These are phyloP conservation scores for Apamea crenata DNA, from an alignment of 2,888 invertebrate species.

Conservation along the genomic window DNA sequence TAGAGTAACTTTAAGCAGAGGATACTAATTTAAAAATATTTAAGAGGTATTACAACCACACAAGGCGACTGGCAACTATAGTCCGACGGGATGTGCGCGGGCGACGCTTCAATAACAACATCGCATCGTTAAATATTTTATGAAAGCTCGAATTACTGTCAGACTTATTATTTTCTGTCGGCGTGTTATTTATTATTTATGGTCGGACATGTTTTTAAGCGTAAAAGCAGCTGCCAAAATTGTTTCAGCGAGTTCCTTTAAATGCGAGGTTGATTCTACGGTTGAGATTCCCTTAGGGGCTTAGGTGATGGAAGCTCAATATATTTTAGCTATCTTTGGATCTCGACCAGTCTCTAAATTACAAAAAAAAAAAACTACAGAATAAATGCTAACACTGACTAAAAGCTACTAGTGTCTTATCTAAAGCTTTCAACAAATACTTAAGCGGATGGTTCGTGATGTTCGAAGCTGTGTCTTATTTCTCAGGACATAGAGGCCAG, in stretches of 20 bases:
- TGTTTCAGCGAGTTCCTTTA: constrained; percentile 22
- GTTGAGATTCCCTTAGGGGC: not conserved
- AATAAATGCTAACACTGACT: constrained; percentile 34
- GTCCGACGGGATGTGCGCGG: constrained; percentile 59
- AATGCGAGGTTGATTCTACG: constrained; percentile 26
- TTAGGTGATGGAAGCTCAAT: not conserved
- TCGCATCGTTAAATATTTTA: constrained; percentile 63
- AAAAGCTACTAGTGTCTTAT: constrained; percentile 28
- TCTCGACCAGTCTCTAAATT: not conserved
- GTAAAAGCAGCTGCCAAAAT: constrained; percentile 47
- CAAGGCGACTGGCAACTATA: constrained; percentile 84
- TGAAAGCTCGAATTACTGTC: constrained; percentile 58
- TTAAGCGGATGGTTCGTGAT: constrained; percentile 36
- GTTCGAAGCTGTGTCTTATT: constrained; percentile 33
- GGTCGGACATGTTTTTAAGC: constrained; percentile 33
- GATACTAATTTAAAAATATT: constrained; percentile 81
- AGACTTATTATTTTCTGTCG: constrained; percentile 48
- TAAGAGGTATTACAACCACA: constrained; percentile 86
- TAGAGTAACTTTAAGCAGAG: constrained; percentile 81
- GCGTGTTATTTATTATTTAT: constrained; percentile 23
- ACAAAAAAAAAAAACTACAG: constrained; percentile 17
- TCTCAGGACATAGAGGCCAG: constrained; percentile 74
- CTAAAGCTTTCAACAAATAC: constrained; percentile 58
- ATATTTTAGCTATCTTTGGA: constrained; percentile 42
- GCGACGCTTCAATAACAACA: constrained; percentile 48